Evolutionary conservation across 2,113 vertebrate genomes (phyloP).

Genomic region (Atlantisia rogersi): DNA sequence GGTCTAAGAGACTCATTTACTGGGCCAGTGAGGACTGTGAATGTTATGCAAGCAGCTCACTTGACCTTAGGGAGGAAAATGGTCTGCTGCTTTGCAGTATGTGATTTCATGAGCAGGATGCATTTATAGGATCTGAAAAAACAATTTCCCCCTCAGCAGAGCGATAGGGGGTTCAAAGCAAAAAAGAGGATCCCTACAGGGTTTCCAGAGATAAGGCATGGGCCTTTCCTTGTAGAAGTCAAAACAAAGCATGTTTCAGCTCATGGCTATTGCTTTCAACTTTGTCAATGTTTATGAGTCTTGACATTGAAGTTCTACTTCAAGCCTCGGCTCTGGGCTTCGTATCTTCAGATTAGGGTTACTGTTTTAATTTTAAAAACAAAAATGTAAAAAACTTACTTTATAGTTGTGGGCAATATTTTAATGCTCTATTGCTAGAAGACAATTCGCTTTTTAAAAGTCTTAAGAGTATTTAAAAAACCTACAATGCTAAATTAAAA

Average conservation of each 20-base stretch:
- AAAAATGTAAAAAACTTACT: neutral
- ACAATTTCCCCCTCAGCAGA: neutral
- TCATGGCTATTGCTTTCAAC: neutral
- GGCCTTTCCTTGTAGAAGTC: neutral
- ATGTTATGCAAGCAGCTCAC: neutral
- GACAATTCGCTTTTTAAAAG: neutral
- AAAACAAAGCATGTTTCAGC: neutral
- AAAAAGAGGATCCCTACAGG: neutral
- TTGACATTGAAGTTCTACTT: neutral
- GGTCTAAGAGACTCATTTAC: neutral
- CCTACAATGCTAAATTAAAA: neutral
- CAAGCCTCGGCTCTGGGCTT: neutral
- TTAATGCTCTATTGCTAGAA: neutral
- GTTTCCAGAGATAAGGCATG: neutral
- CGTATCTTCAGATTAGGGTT: neutral
- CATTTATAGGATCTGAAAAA: neutral
- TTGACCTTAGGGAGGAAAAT: neutral
- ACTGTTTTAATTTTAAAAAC: neutral
- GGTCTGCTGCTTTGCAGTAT: neutral
- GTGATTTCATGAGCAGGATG: neutral
- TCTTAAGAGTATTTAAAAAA: neutral
- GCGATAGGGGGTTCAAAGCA: neutral
- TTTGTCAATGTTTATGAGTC: neutral
- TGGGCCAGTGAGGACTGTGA: neutral
- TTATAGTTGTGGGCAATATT: neutral